phyloP scores from a whole-genome alignment of 1,140 invertebrate species.

The Sinella curviseta region DNA sequence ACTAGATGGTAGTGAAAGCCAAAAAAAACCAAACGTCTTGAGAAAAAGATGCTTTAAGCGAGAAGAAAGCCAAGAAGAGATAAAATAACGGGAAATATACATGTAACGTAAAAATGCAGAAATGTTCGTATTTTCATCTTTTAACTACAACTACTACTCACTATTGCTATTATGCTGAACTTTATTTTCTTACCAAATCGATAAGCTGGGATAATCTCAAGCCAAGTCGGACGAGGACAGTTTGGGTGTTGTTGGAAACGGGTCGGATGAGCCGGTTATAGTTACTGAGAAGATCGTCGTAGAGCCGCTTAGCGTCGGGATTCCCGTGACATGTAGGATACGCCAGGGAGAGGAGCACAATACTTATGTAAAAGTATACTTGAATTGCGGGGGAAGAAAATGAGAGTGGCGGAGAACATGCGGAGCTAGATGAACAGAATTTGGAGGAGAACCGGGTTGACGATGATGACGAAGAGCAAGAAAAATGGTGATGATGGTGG shows the following conservation, averaged over 20 bases:
- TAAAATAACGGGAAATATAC: too few species aligned
- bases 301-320: slow-evolving; percentile 87
- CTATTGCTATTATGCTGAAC: too few species aligned
- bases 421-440: not conserved
- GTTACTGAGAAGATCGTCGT: slow-evolving; percentile 91
- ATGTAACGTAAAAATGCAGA: too few species aligned
- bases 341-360: slow-evolving; percentile 34
- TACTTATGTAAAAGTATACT: slow-evolving; percentile 28
- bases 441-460: not conserved
- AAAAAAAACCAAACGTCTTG: too few species aligned
- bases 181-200: slow-evolving; percentile 74
- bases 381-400: not conserved
- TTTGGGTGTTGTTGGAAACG: slow-evolving; percentile 88
- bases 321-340: slow-evolving; percentile 58
- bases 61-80: not conserved
- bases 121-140: too few species aligned
- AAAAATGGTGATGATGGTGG: not conserved
- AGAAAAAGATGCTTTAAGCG: too few species aligned
- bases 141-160: too few species aligned
- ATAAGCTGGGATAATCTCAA: slow-evolving; percentile 91
- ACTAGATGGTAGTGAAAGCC: too few species aligned
- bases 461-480: not conserved
- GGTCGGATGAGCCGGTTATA: slow-evolving; percentile 94
- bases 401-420: not conserved
- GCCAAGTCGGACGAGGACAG: slow-evolving; percentile 88